Evolutionary conservation across 2,797 vertebrate species (phyloP).

Genomic region (Poecile montanus): DNA sequence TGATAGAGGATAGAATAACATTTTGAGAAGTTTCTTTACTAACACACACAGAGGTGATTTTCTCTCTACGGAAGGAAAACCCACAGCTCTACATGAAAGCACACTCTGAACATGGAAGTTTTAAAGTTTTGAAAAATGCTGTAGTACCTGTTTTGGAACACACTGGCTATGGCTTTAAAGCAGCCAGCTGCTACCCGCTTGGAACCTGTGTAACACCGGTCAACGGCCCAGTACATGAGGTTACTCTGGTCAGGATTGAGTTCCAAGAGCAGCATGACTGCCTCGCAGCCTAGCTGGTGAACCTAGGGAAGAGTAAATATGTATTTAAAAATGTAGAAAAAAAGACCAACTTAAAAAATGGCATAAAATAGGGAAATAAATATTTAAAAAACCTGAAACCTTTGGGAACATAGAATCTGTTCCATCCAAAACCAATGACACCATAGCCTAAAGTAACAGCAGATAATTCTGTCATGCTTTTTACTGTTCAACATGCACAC

Average conservation of each 20-base stretch:
- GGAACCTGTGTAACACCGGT: slow-evolving; percentile 97
- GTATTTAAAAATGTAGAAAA: neutral
- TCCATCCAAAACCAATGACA: neutral
- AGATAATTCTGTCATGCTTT: neutral
- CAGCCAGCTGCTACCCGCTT: slow-evolving; percentile 93
- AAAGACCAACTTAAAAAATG: neutral
- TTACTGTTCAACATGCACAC: neutral
- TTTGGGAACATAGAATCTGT: neutral
- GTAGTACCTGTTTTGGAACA: slow-evolving; percentile 94
- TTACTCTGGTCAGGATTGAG: slow-evolving; percentile 99
- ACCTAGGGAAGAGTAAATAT: slow-evolving; percentile 78
- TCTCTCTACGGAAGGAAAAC: neutral
- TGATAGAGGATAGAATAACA: neutral
- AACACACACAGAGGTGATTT: neutral
- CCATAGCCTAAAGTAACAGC: slow-evolving; percentile 19
- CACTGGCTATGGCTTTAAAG: slow-evolving; percentile 95
- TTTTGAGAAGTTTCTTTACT: neutral
- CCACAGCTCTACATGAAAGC: neutral
- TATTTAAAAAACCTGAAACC: neutral
- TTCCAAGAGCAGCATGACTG: slow-evolving; percentile 94
- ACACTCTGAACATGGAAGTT: neutral
- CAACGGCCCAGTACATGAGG: slow-evolving; percentile 98
- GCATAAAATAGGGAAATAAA: neutral
- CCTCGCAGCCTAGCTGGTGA: slow-evolving; percentile 97
- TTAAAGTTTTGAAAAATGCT: neutral